Percentiles rank a stretch among this genome's conserved stretches.
phyloP scores from a whole-genome alignment of 2,113 vertebrate genomes.

The Ranitomeya imitator region DNA sequence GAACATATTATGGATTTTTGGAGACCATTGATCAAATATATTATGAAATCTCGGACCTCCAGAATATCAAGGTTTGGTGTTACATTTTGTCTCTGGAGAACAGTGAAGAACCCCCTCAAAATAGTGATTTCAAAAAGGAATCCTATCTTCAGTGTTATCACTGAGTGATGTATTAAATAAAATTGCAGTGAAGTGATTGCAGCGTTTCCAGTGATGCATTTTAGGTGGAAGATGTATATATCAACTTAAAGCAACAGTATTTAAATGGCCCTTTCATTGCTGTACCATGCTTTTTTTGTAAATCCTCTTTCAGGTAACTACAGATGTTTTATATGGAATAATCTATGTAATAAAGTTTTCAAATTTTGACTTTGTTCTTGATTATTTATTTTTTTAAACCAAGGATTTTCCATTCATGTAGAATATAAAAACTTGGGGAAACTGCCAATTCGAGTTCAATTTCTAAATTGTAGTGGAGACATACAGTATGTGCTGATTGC shows the following conservation, averaged over 20 bases:
- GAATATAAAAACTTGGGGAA: no score
- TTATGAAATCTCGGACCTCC: neutral
- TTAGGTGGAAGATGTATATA: neutral
- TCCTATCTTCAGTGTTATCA: neutral
- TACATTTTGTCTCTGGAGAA: neutral
- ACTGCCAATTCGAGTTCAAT: no score
- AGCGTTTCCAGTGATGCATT: neutral
- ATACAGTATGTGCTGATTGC: no score
- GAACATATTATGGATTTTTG: slow-evolving; percentile 95
- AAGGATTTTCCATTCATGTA: no score
- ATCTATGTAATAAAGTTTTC: slow-evolving; percentile 1
- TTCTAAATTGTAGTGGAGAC: no score
- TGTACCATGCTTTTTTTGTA: neutral
- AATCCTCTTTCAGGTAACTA: neutral
- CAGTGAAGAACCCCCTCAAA: neutral
- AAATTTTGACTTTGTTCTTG: neutral
- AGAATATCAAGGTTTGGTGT: neutral
- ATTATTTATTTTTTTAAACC: no score
- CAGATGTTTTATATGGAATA: neutral
- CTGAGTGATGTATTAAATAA: neutral
- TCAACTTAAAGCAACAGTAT: neutral
- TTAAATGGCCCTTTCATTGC: neutral
- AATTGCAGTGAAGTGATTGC: neutral
- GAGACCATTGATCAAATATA: slow-evolving; percentile 62
- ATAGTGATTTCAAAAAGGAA: neutral